These are phyloP conservation scores for Noctua fimbriata DNA, from an alignment of 2,888 invertebrate species.

Conservation along the genomic window DNA sequence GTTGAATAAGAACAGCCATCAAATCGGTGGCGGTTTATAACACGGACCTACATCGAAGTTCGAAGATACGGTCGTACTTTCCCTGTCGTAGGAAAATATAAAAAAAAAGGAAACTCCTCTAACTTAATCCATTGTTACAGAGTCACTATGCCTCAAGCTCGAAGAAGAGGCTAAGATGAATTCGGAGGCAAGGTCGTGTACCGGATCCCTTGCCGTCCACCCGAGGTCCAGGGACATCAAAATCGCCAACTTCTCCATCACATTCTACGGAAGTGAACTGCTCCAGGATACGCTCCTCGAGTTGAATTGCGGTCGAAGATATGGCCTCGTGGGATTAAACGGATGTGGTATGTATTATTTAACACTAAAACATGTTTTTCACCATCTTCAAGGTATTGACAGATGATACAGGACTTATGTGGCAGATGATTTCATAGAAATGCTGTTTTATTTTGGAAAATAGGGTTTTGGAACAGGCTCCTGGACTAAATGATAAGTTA, in stretches of 20 bases:
- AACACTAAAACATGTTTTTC: background rate
- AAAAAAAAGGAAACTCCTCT: background rate
- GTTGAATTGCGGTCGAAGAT: slow-evolving; percentile 98
- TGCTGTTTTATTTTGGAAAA: background rate
- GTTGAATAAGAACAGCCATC: background rate
- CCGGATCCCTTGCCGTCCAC: slow-evolving; percentile 98
- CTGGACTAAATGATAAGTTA: background rate
- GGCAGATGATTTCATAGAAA: background rate
- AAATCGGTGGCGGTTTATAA: background rate
- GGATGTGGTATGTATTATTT: slow-evolving; percentile 94
- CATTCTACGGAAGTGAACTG: slow-evolving; percentile 99
- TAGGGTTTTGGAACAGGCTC: background rate
- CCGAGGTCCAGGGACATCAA: slow-evolving; percentile 99
- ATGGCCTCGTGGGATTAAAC: slow-evolving; percentile 99
- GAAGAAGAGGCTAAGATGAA: slow-evolving; percentile 98
- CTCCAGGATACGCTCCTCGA: slow-evolving; percentile 98
- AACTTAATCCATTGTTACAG: slow-evolving; percentile 83
- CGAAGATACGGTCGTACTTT: background rate
- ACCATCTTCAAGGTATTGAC: background rate
- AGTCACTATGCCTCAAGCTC: slow-evolving; percentile 95
- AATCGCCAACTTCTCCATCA: slow-evolving; percentile 98
- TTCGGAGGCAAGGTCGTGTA: slow-evolving; percentile 97
- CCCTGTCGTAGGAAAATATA: background rate
- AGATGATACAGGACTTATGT: no score
- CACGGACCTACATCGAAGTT: background rate